Conservation (phyloP, 1,140 invertebrate species). For the Polypedilum vanderplanki region DNA sequence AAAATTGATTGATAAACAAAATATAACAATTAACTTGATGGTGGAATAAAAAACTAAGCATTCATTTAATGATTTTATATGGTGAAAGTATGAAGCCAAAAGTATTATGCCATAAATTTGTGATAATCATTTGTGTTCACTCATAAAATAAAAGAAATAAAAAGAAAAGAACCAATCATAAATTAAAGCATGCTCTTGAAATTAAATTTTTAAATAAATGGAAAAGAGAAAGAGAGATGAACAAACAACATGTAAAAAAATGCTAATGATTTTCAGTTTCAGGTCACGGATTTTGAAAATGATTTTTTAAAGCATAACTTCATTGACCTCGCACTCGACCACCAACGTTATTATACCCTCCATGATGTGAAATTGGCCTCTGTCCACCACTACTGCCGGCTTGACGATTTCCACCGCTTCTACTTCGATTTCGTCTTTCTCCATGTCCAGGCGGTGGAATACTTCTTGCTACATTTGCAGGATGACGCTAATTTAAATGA, state of each 20-base stretch:
- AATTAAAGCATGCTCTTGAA: not conserved
- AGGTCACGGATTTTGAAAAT: not conserved
- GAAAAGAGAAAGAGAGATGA: not conserved
- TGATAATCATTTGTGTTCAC: not conserved
- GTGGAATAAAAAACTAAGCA: too few relatives aligned
- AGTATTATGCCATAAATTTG: constrained; percentile 22
- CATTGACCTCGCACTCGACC: constrained; percentile 23
- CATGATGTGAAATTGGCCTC: constrained; percentile 43
- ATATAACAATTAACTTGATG: not conserved
- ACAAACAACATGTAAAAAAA: not conserved
- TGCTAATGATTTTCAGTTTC: not conserved
- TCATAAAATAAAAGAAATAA: not conserved
- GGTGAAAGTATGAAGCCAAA: constrained; percentile 26
- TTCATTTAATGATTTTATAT: not conserved
- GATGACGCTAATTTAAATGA: constrained; percentile 45
- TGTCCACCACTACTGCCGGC: constrained; percentile 37
- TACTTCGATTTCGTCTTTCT: constrained; percentile 27
- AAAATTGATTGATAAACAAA: constrained; percentile 10
- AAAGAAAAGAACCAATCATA: not conserved
- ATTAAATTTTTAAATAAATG: not conserved
- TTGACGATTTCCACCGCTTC: constrained; percentile 38
- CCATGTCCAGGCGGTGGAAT: constrained; percentile 46
- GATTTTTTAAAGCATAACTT: not conserved
- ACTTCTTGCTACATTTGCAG: constrained; percentile 48
- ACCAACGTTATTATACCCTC: constrained; percentile 34